Conservation (phyloP, 2,888 invertebrate species). For the Quadroppia sp. region DNA sequence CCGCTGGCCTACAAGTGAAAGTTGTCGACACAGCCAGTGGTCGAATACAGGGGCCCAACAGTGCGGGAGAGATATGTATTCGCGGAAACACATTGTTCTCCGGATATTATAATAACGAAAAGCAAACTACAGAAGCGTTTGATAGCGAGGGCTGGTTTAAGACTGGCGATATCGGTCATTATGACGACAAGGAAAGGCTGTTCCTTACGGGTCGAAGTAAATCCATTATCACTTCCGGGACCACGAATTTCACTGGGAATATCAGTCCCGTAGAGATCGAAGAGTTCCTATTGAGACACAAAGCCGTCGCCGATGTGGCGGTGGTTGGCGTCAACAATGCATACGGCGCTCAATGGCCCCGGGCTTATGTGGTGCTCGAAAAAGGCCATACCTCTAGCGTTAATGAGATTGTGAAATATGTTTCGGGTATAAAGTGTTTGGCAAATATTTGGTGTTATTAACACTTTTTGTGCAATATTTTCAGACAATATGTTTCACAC, state of each 20-base stretch:
- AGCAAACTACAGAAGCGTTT: not conserved
- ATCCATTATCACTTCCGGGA: not conserved
- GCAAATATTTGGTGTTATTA: not conserved
- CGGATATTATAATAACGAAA: conserved; percentile 58
- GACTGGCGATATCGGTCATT: conserved; percentile 28
- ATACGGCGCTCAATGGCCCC: not conserved
- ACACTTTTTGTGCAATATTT: not conserved
- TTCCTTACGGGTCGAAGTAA: conserved; percentile 26
- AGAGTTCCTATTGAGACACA: not conserved
- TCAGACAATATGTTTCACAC: not conserved
- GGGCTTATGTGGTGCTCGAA: conserved; percentile 26
- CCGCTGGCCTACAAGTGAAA: not conserved
- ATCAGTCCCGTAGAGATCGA: conserved; percentile 24
- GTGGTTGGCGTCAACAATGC: conserved; percentile 29
- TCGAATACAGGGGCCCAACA: conserved; percentile 59
- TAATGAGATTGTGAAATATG: conserved; percentile 6
- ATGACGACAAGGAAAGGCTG: conserved; percentile 22
- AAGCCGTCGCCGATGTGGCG: conserved; percentile 14
- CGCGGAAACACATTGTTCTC: conserved; percentile 61
- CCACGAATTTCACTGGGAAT: no score
- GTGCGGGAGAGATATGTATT: conserved; percentile 78
- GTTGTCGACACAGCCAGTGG: conserved; percentile 56
- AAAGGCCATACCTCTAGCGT: not conserved
- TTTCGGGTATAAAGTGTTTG: not conserved
- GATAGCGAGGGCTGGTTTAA: conserved; percentile 28